Conservation (phyloP, 1,140 invertebrate species). For the Saccostrea cuccullata region DNA sequence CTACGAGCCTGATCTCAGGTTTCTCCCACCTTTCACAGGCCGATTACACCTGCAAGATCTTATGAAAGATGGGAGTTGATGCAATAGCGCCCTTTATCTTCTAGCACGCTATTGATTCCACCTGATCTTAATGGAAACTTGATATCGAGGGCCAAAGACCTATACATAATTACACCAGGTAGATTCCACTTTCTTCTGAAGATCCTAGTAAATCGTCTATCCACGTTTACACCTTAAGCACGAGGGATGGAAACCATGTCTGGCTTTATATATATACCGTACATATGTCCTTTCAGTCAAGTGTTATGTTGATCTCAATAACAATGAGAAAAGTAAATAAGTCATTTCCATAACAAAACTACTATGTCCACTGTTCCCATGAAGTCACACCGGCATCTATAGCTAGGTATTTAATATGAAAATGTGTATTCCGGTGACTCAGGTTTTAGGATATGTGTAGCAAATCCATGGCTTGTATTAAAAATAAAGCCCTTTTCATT, state of each 20-base stretch:
- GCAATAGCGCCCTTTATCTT: constrained; percentile 16
- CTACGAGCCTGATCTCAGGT: neutral
- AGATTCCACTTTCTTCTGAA: neutral
- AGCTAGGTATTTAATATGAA: neutral
- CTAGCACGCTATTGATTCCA: neutral
- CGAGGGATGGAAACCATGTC: neutral
- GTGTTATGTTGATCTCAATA: constrained; percentile 11
- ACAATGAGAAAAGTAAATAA: constrained; percentile 27
- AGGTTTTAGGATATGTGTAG: neutral
- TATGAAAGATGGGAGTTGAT: neutral
- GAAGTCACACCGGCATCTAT: neutral
- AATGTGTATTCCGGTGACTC: constrained; percentile 16
- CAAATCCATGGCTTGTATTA: neutral
- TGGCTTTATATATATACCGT: neutral
- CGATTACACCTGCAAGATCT: neutral
- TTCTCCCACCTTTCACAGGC: neutral
- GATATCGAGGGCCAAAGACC: neutral
- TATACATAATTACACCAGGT: neutral
- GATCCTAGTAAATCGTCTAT: neutral
- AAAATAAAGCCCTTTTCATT: too few relatives aligned
- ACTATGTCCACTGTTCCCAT: neutral
- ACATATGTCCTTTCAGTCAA: neutral
- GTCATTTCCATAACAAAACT: constrained; percentile 22
- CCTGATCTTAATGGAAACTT: neutral
- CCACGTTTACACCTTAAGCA: neutral